These are phyloP conservation scores for Anabacerthia variegaticeps DNA, from an alignment of 2,797 vertebrate genomes.

Conservation along the genomic window DNA sequence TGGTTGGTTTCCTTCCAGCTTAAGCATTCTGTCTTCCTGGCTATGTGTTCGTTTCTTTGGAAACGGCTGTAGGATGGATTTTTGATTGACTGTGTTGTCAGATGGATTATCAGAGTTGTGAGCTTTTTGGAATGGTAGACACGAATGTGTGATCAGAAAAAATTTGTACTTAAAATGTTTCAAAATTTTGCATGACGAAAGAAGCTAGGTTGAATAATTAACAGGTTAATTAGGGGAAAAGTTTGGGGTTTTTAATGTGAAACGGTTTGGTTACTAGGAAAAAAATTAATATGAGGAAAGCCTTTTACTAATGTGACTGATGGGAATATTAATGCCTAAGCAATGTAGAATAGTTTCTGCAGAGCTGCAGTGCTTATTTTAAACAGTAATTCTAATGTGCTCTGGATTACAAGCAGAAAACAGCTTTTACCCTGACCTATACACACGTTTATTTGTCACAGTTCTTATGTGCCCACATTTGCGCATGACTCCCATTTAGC, in stretches of 20 bases:
- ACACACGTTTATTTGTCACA: background rate
- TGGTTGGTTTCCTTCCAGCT: slow-evolving; percentile 57
- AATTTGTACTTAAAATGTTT: slow-evolving; percentile 11
- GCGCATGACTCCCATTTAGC: background rate
- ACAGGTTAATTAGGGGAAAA: background rate
- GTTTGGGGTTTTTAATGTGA: background rate
- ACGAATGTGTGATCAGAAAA: slow-evolving; percentile 40
- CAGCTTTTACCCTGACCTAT: background rate
- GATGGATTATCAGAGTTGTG: slow-evolving; percentile 53
- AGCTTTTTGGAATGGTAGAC: slow-evolving; percentile 50
- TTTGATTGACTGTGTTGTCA: slow-evolving; percentile 52
- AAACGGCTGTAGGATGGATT: slow-evolving; percentile 59
- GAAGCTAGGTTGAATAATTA: slow-evolving; percentile 31
- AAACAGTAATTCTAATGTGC: background rate
- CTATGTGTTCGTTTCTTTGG: slow-evolving; percentile 52
- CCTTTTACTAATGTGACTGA: background rate
- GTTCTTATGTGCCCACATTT: background rate
- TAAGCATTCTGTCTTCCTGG: slow-evolving; percentile 55
- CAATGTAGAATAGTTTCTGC: background rate
- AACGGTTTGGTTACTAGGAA: background rate
- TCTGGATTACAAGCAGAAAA: background rate
- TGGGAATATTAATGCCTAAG: background rate
- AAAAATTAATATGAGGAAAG: background rate
- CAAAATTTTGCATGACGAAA: slow-evolving; percentile 26
- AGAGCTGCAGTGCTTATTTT: background rate